Evolutionary conservation across 2,797 vertebrate species (phyloP), one percentile per base, ranked within the genome.

Genomic region (Enteromius trimaculatus): DNA sequence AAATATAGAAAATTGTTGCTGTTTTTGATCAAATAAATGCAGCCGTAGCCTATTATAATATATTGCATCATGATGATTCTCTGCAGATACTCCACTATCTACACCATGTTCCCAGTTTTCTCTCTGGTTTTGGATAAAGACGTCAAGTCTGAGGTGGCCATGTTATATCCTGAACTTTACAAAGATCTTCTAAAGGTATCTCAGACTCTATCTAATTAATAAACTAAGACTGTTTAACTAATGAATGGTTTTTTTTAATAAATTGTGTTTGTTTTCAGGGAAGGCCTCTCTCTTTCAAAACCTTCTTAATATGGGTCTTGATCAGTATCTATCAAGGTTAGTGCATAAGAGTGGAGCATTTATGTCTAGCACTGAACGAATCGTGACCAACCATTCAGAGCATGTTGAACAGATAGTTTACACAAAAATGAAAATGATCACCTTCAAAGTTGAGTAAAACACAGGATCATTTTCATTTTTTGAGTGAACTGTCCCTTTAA

Each of bases 251-350:
- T 31, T 31, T 19, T 26, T 39, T 34, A 55, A 55, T 9, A 51
- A 8, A 39, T 58, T 42, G 60, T 62, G 75, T 83, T 21, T 84
- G 1, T 74, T 82, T 81, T 55, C 85, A 99, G 98, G 98, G 98
- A n/a, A 96, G 98, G 68, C 97, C 98, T 0, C 89, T 99, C 1
- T 99, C 97, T 1, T 99, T 97, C 91, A 99, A 99, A 94, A 99
- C 98, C 0, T 99, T 99, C 93, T 92, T 99, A 79, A 96, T 98
- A 90, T 99, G 98, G 98, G 98, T 99, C 83, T 89, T 99, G 86
- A 99, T 99, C 90, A 99, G 98, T 90, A 98, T 99, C 90, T 99
- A 99, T 89, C 98, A 99, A 98, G 98, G 98, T 99, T 95, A 95
- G 95, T 29, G 3, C 13, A 80, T 21, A 65, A 49, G 65, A 62